A percentile compares a stretch with the other conserved stretches of the same genome.
phyloP scores from a whole-genome alignment of 2,797 vertebrate genomes.

The Pristis pectinata region DNA sequence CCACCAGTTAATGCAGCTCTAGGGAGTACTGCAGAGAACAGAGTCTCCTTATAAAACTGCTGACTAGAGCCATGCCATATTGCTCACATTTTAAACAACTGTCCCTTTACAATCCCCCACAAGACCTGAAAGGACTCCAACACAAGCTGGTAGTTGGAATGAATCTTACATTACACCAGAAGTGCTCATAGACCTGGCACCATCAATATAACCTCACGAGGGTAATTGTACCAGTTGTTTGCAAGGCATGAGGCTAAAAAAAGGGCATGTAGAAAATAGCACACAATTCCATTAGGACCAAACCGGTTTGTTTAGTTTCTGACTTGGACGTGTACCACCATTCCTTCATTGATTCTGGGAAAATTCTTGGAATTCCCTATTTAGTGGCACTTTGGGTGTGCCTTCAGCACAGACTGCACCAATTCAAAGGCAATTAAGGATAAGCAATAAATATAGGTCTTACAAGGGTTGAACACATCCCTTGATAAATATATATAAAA shows the following conservation, averaged over 20 bases:
- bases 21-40: not conserved
- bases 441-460: too few relatives aligned
- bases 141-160: not conserved
- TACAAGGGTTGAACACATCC: too few relatives aligned
- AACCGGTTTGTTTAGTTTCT: not conserved
- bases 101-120: not conserved
- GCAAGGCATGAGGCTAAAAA: not conserved
- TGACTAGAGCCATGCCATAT: not conserved
- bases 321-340: too few relatives aligned
- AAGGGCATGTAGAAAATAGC: not conserved
- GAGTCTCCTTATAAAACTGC: not conserved
- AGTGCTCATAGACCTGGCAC: not conserved
- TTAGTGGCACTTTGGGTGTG: too few relatives aligned
- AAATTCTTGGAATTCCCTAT: too few relatives aligned
- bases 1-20: not conserved
- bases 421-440: too few relatives aligned
- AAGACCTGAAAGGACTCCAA: not conserved
- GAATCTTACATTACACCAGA: not conserved
- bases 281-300: not conserved
- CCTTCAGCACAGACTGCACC: too few relatives aligned
- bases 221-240: not conserved
- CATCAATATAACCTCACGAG: not conserved
- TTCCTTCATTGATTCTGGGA: too few relatives aligned
- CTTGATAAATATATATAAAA: not conserved
- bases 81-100: constrained; percentile 23